Evolutionary conservation across 1,140 invertebrate species (phyloP).

Genomic region (Magallana ariakensis): DNA sequence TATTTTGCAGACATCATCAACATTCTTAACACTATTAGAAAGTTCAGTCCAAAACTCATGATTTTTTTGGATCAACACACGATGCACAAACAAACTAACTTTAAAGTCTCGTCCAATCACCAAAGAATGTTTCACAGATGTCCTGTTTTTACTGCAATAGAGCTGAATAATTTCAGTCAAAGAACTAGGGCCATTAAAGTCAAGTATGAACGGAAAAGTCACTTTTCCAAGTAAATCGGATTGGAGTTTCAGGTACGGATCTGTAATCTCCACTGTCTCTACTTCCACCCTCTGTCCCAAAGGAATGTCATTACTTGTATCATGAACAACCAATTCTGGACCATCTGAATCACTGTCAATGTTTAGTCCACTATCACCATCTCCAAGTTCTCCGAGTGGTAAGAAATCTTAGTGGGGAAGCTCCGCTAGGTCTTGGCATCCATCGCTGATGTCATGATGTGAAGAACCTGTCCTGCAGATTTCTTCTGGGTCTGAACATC

Average conservation of each 20-base stretch:
- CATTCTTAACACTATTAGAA: background rate
- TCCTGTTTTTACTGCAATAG: background rate
- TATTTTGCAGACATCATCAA: background rate
- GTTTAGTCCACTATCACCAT: background rate
- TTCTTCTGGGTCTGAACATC: background rate
- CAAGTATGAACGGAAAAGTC: background rate
- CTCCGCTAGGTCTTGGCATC: too few relatives aligned
- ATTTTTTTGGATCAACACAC: background rate
- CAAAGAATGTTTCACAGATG: background rate
- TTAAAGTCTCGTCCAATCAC: too few relatives aligned
- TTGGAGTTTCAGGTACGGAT: background rate
- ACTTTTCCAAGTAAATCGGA: background rate
- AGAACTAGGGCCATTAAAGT: background rate
- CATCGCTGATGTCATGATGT: too few relatives aligned
- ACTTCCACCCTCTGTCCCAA: background rate
- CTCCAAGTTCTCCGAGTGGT: background rate
- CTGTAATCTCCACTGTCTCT: background rate
- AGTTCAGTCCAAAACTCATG: slow-evolving; percentile 31
- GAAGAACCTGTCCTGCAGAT: too few relatives aligned
- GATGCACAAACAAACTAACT: too few relatives aligned
- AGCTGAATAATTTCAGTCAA: background rate
- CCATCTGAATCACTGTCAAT: background rate
- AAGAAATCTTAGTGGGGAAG: too few relatives aligned
- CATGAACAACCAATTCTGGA: background rate
- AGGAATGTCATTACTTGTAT: background rate